phyloP scores from a whole-genome alignment of 2,888 invertebrate species.

The Heliconius hortense region DNA sequence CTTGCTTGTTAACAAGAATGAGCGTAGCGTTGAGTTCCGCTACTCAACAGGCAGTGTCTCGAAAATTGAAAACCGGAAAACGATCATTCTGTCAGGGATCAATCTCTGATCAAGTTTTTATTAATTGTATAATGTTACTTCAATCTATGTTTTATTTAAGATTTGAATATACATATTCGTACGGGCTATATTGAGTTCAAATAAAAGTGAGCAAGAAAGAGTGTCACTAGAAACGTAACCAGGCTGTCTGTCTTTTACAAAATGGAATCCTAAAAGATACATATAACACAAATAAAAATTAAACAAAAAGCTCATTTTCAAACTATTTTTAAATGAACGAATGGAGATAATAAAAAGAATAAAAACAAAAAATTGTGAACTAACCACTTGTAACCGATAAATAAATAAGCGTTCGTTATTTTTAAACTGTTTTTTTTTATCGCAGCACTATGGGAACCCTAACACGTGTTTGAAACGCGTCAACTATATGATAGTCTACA shows the following conservation, averaged over 20 bases:
- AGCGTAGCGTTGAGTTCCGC: background rate
- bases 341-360: background rate
- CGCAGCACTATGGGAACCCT: constrained; percentile 17
- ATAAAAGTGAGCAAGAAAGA: no score
- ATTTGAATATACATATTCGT: no score
- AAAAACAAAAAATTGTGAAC: constrained; percentile 21
- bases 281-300: no score
- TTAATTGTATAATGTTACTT: no score
- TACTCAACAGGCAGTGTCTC: background rate
- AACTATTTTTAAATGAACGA: background rate
- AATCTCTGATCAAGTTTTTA: no score
- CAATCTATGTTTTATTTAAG: background rate
- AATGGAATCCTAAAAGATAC: no score
- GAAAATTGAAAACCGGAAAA: background rate
- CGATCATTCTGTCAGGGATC: no score
- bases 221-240: no score
- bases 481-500: background rate
- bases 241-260: no score
- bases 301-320: background rate
- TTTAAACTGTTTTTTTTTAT: constrained; percentile 16
- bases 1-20: background rate
- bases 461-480: constrained; percentile 28
- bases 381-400: constrained; percentile 33
- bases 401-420: constrained; percentile 9
- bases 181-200: no score